Evolutionary conservation across 2,113 vertebrate species (phyloP).

Genomic region (Grantiella picta): DNA sequence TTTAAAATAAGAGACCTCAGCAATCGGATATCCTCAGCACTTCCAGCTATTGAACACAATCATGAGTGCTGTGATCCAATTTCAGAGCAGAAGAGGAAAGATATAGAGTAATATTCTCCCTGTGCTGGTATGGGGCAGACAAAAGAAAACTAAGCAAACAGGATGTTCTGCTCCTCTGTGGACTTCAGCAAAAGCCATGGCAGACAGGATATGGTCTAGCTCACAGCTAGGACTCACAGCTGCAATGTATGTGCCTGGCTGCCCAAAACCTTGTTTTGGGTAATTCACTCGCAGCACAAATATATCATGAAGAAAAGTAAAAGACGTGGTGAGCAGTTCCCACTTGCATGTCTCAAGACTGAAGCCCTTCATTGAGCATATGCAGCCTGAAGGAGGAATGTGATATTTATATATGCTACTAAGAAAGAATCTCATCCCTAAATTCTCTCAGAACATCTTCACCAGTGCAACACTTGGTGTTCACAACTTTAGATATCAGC

Average conservation of each 20-base stretch:
- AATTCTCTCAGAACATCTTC: not conserved
- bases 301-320: not conserved
- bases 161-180: constrained; percentile 63
- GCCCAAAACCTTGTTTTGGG: not conserved
- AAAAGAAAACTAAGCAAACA: constrained; percentile 74
- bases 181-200: not conserved
- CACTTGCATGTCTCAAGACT: not conserved
- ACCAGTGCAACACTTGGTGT: not conserved
- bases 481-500: not conserved
- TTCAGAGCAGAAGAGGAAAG: constrained; percentile 70
- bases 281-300: not conserved
- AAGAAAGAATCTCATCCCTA: not conserved
- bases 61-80: constrained; percentile 67
- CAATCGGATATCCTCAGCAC: constrained; percentile 78
- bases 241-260: not conserved
- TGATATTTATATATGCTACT: not conserved
- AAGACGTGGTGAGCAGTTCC: not conserved
- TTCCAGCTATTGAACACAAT: constrained; percentile 77
- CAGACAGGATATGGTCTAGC: constrained; percentile 40
- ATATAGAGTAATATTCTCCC: constrained; percentile 65
- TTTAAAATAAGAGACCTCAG: constrained; percentile 72
- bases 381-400: not conserved
- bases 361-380: not conserved
- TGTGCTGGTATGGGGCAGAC: constrained; percentile 47
- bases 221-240: not conserved